Conservation (phyloP, 2,888 invertebrate species). For the Orthosia gothica region DNA sequence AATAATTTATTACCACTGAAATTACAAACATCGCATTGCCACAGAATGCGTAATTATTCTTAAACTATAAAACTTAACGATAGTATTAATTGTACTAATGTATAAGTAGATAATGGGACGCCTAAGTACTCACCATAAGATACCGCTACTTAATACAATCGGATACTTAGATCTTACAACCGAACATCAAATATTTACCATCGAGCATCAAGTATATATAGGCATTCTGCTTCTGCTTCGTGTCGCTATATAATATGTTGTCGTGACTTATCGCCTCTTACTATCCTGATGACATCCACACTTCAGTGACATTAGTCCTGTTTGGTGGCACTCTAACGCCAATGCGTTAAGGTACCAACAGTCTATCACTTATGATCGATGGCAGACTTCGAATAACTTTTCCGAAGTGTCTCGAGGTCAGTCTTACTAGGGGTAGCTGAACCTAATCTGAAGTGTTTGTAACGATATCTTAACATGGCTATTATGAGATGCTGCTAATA, state of each 20-base stretch:
- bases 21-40: too few relatives aligned
- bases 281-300: neutral
- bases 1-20: too few relatives aligned
- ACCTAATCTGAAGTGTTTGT: neutral
- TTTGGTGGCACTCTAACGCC: conserved; percentile 9
- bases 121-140: neutral
- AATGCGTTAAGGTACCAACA: conserved; percentile 1
- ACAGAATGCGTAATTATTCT: too few relatives aligned
- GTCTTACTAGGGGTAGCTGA: neutral
- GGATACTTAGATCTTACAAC: neutral
- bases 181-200: too few relatives aligned
- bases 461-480: neutral
- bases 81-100: too few relatives aligned
- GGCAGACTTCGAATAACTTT: conserved; percentile 6
- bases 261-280: neutral
- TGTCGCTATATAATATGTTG: too few relatives aligned
- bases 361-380: conserved; percentile 26
- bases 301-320: conserved; percentile 1
- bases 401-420: conserved; percentile 3
- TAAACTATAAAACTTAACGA: too few relatives aligned
- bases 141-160: neutral
- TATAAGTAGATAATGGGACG: too few relatives aligned
- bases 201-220: too few relatives aligned
- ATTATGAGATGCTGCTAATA: neutral
- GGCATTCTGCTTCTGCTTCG: too few relatives aligned